These are phyloP conservation scores for Notodonta dromedarius DNA, from an alignment of 2,888 invertebrate species.

Conservation along the genomic window DNA sequence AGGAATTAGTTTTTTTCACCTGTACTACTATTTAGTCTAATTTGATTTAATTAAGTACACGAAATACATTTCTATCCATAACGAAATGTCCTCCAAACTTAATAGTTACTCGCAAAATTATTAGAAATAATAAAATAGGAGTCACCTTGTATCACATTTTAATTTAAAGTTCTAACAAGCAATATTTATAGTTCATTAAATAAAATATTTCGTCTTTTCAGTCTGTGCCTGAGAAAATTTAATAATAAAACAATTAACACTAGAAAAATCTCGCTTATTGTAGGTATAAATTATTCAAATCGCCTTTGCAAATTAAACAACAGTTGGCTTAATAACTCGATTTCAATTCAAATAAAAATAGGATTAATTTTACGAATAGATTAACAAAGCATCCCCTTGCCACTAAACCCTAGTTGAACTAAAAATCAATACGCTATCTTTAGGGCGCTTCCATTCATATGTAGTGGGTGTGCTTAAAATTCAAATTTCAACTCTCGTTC, in stretches of 20 bases:
- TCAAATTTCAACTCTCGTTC: constrained; percentile 66
- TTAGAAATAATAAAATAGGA: neutral
- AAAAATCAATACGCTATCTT: constrained; percentile 47
- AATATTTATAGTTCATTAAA: no score
- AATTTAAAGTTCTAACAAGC: neutral
- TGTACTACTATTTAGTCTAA: no score
- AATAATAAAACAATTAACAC: no score
- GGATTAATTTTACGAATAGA: constrained; percentile 33
- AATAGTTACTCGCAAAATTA: neutral
- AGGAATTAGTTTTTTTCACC: no score
- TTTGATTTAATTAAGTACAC: no score
- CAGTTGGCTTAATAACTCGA: constrained; percentile 34
- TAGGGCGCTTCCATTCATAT: constrained; percentile 42
- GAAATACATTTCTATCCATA: no score
- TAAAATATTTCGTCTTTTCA: no score
- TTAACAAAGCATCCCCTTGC: constrained; percentile 40
- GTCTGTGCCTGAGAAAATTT: no score
- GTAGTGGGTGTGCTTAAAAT: constrained; percentile 61
- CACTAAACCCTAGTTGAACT: constrained; percentile 48
- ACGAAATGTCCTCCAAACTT: neutral
- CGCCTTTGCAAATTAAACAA: constrained; percentile 1
- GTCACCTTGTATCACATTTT: neutral
- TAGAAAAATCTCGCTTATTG: no score
- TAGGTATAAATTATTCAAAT: neutral
- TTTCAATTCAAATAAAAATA: constrained; percentile 33